A percentile compares a stretch with the other conserved stretches of the same genome.
Evolutionary conservation across 2,113 vertebrate species (phyloP).

Genomic region (Crotalus viridis): DNA sequence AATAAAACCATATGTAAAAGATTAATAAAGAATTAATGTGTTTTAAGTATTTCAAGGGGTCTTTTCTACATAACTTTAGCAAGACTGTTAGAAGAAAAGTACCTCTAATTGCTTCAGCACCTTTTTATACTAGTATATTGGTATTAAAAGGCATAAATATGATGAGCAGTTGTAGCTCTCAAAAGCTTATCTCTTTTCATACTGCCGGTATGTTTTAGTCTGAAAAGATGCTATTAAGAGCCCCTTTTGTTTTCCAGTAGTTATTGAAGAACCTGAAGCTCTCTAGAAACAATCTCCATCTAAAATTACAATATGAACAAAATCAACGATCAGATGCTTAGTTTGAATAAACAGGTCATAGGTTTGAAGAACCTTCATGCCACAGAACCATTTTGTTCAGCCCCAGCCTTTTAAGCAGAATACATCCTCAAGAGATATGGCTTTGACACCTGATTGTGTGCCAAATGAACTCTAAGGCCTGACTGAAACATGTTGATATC

Average conservation of each 20-base stretch:
- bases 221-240: neutral
- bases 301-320: neutral
- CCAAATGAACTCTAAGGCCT: neutral
- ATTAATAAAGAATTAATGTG: neutral
- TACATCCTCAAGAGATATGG: neutral
- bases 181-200: neutral
- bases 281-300: neutral
- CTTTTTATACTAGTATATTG: no score
- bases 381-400: neutral
- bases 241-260: neutral
- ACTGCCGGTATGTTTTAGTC: neutral
- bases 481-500: neutral
- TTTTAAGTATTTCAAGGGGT: neutral
- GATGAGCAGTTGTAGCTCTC: neutral
- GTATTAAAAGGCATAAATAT: neutral
- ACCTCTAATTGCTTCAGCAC: neutral
- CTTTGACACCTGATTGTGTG: neutral
- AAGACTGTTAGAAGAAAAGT: neutral
- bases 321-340: neutral
- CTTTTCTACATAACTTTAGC: neutral
- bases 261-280: neutral
- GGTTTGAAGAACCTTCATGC: neutral
- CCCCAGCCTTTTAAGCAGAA: constrained; percentile 25
- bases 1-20: neutral
- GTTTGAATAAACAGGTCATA: neutral